These are phyloP conservation scores for Tenthredo livida DNA, from an alignment of 2,888 invertebrate genomes.

Conservation along the genomic window DNA sequence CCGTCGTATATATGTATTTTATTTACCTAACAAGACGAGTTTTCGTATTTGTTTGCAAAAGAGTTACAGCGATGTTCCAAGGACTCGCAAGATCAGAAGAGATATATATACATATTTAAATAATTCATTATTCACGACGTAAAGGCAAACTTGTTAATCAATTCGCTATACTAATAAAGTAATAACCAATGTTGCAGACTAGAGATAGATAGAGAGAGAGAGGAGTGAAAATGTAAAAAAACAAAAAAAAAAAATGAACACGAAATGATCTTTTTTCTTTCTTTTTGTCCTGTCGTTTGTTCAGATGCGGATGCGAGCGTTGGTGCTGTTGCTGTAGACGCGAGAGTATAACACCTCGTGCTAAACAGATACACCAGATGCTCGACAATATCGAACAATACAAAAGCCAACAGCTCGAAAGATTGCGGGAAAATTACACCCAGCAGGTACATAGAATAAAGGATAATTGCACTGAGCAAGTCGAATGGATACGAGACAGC, in stretches of 20 bases:
- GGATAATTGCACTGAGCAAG: constrained; percentile 95
- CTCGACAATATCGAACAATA: constrained; percentile 94
- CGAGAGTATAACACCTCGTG: constrained; percentile 86
- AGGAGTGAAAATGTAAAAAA: constrained; percentile 38
- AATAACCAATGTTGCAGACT: background rate
- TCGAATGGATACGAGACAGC: constrained; percentile 96
- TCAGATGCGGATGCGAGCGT: constrained; percentile 86
- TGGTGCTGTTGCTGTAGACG: constrained; percentile 88
- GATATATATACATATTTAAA: background rate
- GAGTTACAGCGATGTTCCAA: background rate
- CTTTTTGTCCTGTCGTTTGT: constrained; percentile 26
- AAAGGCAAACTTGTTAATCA: background rate
- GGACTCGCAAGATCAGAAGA: background rate
- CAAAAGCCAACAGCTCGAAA: constrained; percentile 93
- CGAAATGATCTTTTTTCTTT: constrained; percentile 46
- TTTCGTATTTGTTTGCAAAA: background rate
- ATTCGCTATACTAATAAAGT: background rate
- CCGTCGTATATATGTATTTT: background rate
- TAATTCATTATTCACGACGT: background rate
- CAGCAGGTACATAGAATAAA: constrained; percentile 94
- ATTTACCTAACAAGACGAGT: background rate
- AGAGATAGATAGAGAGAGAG: background rate
- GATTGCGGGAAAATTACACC: constrained; percentile 94
- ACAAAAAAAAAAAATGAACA: constrained; percentile 46
- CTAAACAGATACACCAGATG: constrained; percentile 92